Percentiles rank a stretch among this genome's conserved stretches.
phyloP scores from a whole-genome alignment of 2,113 vertebrate species.

The Saguinus imperator region DNA sequence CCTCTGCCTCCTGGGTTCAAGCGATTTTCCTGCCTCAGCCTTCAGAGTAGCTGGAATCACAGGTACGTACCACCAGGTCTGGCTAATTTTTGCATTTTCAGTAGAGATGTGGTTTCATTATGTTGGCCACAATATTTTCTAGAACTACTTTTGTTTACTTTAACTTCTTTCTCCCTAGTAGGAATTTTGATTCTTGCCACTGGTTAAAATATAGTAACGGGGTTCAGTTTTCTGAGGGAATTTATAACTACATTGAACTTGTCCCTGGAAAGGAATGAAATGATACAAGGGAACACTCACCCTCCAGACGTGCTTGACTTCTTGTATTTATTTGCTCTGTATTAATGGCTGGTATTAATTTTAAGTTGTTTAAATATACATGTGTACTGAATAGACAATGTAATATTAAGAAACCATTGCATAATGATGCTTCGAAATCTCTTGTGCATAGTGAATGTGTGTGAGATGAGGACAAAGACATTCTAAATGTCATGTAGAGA shows the following conservation, averaged over 20 bases:
- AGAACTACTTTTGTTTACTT: not conserved
- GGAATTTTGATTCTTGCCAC: not conserved
- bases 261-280: not conserved
- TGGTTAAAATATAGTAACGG: not conserved
- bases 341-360: not conserved
- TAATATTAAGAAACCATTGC: not conserved
- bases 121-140: not conserved
- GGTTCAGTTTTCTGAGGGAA: not conserved
- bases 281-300: not conserved
- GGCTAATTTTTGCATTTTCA: too few species aligned
- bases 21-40: too few species aligned
- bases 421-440: not conserved
- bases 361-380: not conserved
- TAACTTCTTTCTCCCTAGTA: not conserved
- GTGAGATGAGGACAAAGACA: not conserved
- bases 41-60: too few species aligned
- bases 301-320: not conserved
- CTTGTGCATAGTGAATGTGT: not conserved
- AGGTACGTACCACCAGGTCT: too few species aligned
- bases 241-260: not conserved
- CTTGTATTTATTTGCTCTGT: not conserved
- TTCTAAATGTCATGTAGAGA: not conserved
- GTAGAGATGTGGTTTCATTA: too few species aligned
- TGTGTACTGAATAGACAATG: not conserved
- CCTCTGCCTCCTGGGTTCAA: too few species aligned